Conservation (phyloP, 1,140 invertebrate genomes). For the Cataglyphis hispanica region DNA sequence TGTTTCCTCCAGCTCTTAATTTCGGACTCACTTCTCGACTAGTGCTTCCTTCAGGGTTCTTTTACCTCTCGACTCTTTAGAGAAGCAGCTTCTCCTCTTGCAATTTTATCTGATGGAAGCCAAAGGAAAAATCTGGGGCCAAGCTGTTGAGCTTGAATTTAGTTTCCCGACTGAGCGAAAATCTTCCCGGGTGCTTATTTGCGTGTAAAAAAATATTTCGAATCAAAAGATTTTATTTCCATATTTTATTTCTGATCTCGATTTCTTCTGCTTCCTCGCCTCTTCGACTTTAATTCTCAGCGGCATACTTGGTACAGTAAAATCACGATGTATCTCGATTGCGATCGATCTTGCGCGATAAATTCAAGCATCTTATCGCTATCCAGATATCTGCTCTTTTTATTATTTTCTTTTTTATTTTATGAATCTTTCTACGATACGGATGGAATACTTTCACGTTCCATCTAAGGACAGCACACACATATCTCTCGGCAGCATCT, state of each 20-base stretch:
- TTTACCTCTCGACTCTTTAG: constrained; percentile 52
- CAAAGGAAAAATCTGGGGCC: constrained; percentile 47
- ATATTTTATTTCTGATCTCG: too few relatives aligned
- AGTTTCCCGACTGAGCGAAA: constrained; percentile 25
- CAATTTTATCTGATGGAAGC: constrained; percentile 61
- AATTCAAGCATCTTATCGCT: constrained; percentile 32
- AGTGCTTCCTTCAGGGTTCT: constrained; percentile 28
- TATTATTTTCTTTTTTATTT: constrained; percentile 42
- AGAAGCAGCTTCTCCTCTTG: constrained; percentile 59
- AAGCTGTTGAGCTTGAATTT: constrained; percentile 60
- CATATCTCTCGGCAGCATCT: constrained; percentile 45
- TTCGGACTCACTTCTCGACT: constrained; percentile 32
- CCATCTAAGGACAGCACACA: constrained; percentile 43
- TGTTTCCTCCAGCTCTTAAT: constrained; percentile 21
- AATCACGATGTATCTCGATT: constrained; percentile 36
- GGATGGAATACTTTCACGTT: constrained; percentile 36
- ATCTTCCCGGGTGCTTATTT: constrained; percentile 26
- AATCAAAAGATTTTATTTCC: constrained; percentile 23
- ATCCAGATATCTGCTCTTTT: constrained; percentile 31
- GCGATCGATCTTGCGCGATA: constrained; percentile 40
- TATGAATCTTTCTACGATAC: constrained; percentile 46
- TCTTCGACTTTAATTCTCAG: background rate
- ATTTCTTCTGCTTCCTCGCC: background rate
- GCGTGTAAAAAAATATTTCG: constrained; percentile 45
- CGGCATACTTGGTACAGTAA: constrained; percentile 8